Evolutionary conservation across 1,140 invertebrate species (phyloP).

Genomic region (Sinella curviseta): DNA sequence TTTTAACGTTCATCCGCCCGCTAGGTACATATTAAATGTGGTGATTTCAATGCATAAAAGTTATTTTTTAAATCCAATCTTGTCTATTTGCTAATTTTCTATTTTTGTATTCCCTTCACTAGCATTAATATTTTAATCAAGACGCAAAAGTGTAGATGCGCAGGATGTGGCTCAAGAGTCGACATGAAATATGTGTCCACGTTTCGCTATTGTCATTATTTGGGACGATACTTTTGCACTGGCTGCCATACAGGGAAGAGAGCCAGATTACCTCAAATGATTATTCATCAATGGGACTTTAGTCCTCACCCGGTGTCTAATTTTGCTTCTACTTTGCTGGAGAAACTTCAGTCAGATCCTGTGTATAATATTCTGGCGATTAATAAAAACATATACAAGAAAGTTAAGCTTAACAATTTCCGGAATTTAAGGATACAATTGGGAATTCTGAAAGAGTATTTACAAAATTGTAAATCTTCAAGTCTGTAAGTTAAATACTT

Average conservation of each 20-base stretch:
- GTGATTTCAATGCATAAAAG: neutral
- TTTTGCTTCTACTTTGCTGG: conserved; percentile 74
- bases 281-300: conserved; percentile 75
- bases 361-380: conserved; percentile 74
- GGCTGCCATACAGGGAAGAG: conserved; percentile 80
- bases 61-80: conserved; percentile 22
- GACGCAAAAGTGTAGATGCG: conserved; percentile 80
- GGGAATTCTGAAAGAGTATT: conserved; percentile 68
- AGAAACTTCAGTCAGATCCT: conserved; percentile 75
- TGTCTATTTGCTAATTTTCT: conserved; percentile 28
- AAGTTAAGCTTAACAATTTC: conserved; percentile 65
- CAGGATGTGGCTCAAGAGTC: conserved; percentile 81
- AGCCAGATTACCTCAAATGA: conserved; percentile 73
- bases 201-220: conserved; percentile 80
- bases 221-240: conserved; percentile 85
- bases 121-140: conserved; percentile 67
- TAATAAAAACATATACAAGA: conserved; percentile 68
- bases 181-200: conserved; percentile 68
- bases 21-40: conserved; percentile 61
- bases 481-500: conserved; percentile 64
- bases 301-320: conserved; percentile 75
- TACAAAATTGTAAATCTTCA: conserved; percentile 66
- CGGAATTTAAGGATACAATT: conserved; percentile 66
- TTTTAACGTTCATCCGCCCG: conserved; percentile 71
- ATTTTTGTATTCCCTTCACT: conserved; percentile 58